Percentiles rank a stretch among this genome's conserved stretches.
Evolutionary conservation across 1,140 invertebrate genomes (phyloP).

Genomic region (Aphelenchoides avenae): DNA sequence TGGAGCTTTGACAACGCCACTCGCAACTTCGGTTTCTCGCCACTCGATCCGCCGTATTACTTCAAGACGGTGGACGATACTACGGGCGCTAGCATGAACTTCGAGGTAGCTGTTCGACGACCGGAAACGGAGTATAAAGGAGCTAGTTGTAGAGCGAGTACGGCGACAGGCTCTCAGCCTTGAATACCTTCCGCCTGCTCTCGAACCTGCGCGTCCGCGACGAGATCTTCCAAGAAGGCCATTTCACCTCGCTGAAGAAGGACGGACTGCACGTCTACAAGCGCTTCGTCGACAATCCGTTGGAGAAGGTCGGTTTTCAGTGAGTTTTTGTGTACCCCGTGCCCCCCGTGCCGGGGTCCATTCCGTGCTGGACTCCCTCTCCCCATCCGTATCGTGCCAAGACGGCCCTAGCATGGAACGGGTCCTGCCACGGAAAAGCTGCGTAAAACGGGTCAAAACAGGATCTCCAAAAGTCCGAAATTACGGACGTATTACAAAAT

Average conservation of each 20-base stretch:
- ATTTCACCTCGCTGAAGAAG: background rate
- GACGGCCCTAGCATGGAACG: no score
- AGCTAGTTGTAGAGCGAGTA: constrained; percentile 12
- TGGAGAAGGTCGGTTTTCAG: constrained; percentile 16
- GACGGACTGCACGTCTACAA: constrained; percentile 9
- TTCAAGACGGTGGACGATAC: constrained; percentile 7
- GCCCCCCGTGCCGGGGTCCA: no score
- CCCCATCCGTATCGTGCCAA: no score
- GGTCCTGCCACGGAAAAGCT: no score
- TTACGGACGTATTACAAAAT: no score
- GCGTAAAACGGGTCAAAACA: no score
- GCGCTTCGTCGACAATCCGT: constrained; percentile 6
- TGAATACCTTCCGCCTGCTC: constrained; percentile 10
- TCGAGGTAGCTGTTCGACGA: constrained; percentile 13
- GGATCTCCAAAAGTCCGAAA: no score
- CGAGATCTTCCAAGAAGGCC: constrained; percentile 17
- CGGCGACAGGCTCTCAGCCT: constrained; percentile 2
- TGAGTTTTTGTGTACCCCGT: no score
- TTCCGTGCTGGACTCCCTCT: no score
- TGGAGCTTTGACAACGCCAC: background rate
- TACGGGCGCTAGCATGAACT: constrained; percentile 4
- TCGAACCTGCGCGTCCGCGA: constrained; percentile 10
- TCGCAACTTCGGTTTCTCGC: constrained; percentile 13
- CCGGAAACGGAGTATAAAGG: background rate
- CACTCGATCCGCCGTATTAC: constrained; percentile 4